These are phyloP conservation scores for Eucidaris tribuloides DNA, from an alignment of 35 echinoderm and acorn worm genomes.

Conservation along the genomic window DNA sequence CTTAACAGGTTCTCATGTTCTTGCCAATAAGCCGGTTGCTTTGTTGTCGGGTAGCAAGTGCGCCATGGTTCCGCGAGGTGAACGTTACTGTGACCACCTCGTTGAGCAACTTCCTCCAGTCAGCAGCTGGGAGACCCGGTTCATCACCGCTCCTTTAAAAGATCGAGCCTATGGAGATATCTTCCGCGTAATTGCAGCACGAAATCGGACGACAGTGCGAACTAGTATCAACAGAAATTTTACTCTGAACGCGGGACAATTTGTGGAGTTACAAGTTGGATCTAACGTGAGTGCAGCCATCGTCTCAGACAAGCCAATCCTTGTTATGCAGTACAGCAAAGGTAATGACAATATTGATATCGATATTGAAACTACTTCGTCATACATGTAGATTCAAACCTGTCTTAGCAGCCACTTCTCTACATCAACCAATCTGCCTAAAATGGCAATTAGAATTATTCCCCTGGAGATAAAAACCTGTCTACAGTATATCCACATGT, in stretches of 20 bases:
- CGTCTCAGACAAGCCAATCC: conserved; percentile 46
- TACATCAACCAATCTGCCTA: too few species aligned
- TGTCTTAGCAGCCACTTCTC: too few species aligned
- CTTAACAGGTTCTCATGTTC: conserved; percentile 75
- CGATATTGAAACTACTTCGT: too few species aligned
- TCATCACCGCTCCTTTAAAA: conserved; percentile 71
- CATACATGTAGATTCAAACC: too few species aligned
- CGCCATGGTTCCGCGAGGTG: conserved; percentile 64
- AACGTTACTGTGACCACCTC: conserved; percentile 77
- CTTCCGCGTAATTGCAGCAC: conserved; percentile 77
- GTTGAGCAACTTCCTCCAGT: conserved; percentile 82
- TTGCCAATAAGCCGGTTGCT: conserved; percentile 52
- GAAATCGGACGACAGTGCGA: conserved; percentile 49
- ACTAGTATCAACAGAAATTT: conserved; percentile 4
- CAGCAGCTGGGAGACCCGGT: conserved; percentile 69
- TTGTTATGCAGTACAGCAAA: conserved; percentile 85
- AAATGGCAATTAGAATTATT: too few species aligned
- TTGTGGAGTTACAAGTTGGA: conserved; percentile 40
- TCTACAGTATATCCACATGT: too few species aligned
- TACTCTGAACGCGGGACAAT: conserved; percentile 53
- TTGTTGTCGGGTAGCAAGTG: conserved; percentile 86
- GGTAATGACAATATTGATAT: too few species aligned
- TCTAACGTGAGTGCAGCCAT: conserved; percentile 59
- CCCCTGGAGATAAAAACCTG: too few species aligned
- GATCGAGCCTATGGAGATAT: conserved; percentile 52